Evolutionary conservation across 2,888 invertebrate genomes (phyloP), one percentile per base, ranked within the genome.

Genomic region (Melinaea menophilus): DNA sequence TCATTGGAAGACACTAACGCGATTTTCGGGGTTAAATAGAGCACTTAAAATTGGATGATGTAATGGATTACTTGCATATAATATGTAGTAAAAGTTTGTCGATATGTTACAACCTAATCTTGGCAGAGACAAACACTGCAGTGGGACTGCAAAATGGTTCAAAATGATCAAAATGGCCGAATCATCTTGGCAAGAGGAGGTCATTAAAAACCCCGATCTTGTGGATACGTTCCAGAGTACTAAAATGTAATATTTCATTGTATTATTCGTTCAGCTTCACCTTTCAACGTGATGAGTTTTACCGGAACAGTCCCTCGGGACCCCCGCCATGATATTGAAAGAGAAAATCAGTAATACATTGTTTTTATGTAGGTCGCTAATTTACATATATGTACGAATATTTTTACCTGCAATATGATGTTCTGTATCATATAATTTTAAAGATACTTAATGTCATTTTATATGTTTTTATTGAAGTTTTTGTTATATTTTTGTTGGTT

Each of bases 141-240:
- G 62, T 59, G 59, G 56, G 34, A 61, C 67, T 65, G 61, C 65
- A 64, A 62, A 61, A 62, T 61, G 56, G 61, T 71, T 71, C 69
- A 66, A 55, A 69, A 66, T 69, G 58, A 61, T 65, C 55, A 59
- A 58, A 62, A 73, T 71, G 68, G 68, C 71, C 72, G 69, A 75
- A 77, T 76, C 74, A 31, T 62, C 41, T 62, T 62, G 61, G 61
- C 61, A 62, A 61, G 47, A 41, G 9, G 5, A 37, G 34, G 11
- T 51, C 31, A 31, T 31, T 48, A 48, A 51, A 51, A 51, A 51
- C 7, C 51, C 7, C 4, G 51, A 51, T 31, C 51, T 51, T 51
- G 31, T 11, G 11, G 9, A 31, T 31, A 31, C 11, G 22, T 31
- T 31, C 7, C 31, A 51, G 9, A 9, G 31, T 2, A 5, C 22